These are phyloP conservation scores for Tethya wilhelma DNA, from an alignment of 37 sponge, comb jelly and placozoan genomes.

Conservation along the genomic window DNA sequence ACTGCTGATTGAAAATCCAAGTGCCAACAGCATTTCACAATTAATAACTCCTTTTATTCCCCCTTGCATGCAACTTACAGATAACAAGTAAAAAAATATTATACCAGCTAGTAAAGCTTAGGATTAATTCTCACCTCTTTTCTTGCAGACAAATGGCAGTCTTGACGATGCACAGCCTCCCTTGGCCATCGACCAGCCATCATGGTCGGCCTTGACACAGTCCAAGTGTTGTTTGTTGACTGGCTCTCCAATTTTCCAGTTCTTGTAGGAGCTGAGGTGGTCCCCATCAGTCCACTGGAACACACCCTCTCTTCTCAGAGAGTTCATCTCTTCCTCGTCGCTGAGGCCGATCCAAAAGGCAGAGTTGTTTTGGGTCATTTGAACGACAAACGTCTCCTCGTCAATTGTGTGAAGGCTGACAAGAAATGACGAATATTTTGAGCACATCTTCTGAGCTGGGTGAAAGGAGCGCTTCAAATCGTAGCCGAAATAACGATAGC, in stretches of 20 bases:
- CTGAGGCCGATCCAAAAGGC: slow-evolving; percentile 66
- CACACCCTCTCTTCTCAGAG: slow-evolving; percentile 21
- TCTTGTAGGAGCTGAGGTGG: background rate
- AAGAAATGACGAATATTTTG: slow-evolving; percentile 16
- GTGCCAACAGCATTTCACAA: too few relatives aligned
- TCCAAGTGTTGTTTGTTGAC: slow-evolving; percentile 35
- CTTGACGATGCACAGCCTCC: slow-evolving; percentile 57
- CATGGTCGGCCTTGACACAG: slow-evolving; percentile 34
- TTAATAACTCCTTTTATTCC: too few relatives aligned
- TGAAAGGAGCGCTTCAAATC: slow-evolving; percentile 7
- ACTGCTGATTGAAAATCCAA: too few relatives aligned
- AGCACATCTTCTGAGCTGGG: slow-evolving; percentile 44
- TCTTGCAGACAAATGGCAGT: slow-evolving; percentile 70
- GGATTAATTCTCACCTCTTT: slow-evolving; percentile 33
- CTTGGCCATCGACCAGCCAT: slow-evolving; percentile 60
- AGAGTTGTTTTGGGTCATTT: slow-evolving; percentile 24
- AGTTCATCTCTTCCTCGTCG: slow-evolving; percentile 22
- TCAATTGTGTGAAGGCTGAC: slow-evolving; percentile 24
- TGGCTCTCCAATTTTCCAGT: slow-evolving; percentile 63
- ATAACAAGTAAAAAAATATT: background rate
- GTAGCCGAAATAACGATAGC: slow-evolving; percentile 54
- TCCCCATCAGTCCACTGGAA: slow-evolving; percentile 56
- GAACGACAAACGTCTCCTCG: slow-evolving; percentile 53
- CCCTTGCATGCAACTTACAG: too few relatives aligned
- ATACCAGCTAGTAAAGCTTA: background rate